These are phyloP conservation scores for Serrognathus titanus DNA, from an alignment of 2,888 invertebrate genomes.

Conservation along the genomic window DNA sequence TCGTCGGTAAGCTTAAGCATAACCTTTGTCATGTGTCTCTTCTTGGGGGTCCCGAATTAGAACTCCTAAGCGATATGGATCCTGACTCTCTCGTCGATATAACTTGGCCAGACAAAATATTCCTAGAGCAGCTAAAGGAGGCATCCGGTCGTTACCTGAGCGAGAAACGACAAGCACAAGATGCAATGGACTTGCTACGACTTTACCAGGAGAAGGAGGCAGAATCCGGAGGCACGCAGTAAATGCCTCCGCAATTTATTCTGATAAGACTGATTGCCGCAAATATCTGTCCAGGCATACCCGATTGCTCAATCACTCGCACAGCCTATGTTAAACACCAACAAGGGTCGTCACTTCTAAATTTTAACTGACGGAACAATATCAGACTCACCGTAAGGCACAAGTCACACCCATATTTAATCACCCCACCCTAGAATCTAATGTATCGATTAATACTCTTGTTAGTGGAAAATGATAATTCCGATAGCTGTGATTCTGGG, in stretches of 20 bases:
- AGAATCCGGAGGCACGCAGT: slow-evolving; percentile 16
- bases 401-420: slow-evolving; percentile 20
- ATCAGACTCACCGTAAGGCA: slow-evolving; percentile 9
- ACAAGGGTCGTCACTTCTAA: background rate
- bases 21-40: slow-evolving; percentile 82
- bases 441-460: slow-evolving; percentile 8
- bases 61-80: slow-evolving; percentile 84
- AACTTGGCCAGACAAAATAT: slow-evolving; percentile 67
- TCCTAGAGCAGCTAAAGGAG: slow-evolving; percentile 77
- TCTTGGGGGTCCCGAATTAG: slow-evolving; percentile 79
- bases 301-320: slow-evolving; percentile 28
- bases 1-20: slow-evolving; percentile 74
- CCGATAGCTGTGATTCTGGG: slow-evolving; percentile 19
- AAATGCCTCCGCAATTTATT: slow-evolving; percentile 6
- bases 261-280: slow-evolving; percentile 21
- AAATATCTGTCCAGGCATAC: slow-evolving; percentile 23
- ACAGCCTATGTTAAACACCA: slow-evolving; percentile 19
- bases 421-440: slow-evolving; percentile 5
- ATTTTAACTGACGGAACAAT: slow-evolving; percentile 4
- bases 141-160: slow-evolving; percentile 75
- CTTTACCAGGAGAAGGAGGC: slow-evolving; percentile 57
- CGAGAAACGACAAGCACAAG: slow-evolving; percentile 82
- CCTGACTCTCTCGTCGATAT: slow-evolving; percentile 83
- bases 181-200: slow-evolving; percentile 81
- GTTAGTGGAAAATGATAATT: slow-evolving; percentile 18